Percentiles rank a stretch among this genome's conserved stretches.
These are phyloP conservation scores for Ariopsis seemanni DNA, from an alignment of 2,113 vertebrate species.

Conservation along the genomic window DNA sequence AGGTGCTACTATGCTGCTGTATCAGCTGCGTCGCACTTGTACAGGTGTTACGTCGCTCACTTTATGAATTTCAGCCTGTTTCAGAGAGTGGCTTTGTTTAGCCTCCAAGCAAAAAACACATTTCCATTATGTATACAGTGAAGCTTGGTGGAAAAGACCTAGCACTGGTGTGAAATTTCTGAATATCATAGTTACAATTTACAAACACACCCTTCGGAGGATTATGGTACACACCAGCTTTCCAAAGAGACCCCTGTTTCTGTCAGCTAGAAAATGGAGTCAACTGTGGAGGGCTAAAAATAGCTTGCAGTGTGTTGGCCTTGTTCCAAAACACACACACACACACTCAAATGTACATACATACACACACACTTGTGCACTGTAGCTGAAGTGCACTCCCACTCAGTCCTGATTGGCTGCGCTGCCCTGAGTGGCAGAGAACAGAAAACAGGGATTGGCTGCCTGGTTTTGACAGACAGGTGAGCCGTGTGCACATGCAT, in stretches of 20 bases:
- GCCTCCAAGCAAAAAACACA: not conserved
- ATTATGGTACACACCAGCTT: not conserved
- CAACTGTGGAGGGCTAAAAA: conserved; percentile 63
- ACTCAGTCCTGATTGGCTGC: conserved; percentile 56
- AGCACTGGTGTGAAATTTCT: no score
- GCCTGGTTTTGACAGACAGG: conserved; percentile 49
- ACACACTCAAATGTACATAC: conserved; percentile 45
- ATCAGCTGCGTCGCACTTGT: not conserved
- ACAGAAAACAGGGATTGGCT: conserved; percentile 60
- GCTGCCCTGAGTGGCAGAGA: conserved; percentile 51
- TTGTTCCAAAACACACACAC: conserved; percentile 58
- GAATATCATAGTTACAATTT: not conserved
- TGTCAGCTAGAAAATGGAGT: conserved; percentile 56
- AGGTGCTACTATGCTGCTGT: not conserved
- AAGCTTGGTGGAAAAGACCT: not conserved
- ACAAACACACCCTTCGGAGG: not conserved
- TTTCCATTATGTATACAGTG: not conserved
- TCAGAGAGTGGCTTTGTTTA: not conserved
- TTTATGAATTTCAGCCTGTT: not conserved
- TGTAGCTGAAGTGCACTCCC: conserved; percentile 54
- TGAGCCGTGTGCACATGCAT: conserved; percentile 61
- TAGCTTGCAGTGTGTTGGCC: conserved; percentile 67
- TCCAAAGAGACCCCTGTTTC: conserved; percentile 22
- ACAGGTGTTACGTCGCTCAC: conserved; percentile 1
- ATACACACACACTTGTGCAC: conserved; percentile 39